Conservation (phyloP, 2,888 invertebrate genomes). For the Ctena decussata region DNA sequence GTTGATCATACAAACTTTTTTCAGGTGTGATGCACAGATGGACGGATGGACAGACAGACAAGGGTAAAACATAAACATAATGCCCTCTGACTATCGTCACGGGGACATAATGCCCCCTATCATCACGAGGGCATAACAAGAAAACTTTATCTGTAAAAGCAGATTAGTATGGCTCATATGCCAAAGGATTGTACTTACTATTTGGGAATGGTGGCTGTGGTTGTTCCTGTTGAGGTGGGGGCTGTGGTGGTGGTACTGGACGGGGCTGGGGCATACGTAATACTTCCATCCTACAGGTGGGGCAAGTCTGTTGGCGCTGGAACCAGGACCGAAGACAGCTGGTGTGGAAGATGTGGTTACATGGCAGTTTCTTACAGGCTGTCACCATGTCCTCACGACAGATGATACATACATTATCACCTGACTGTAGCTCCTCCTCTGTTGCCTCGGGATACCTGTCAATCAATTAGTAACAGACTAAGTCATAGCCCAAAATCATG, state of each 20-base stretch:
- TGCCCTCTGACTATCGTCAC: too few relatives aligned
- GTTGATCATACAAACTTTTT: too few relatives aligned
- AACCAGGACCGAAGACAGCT: slow-evolving; percentile 99
- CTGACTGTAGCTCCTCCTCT: slow-evolving; percentile 94
- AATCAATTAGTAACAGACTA: too few relatives aligned
- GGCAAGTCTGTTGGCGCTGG: slow-evolving; percentile 99
- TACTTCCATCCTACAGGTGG: slow-evolving; percentile 98
- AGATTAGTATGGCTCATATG: too few relatives aligned
- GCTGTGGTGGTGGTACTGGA: slow-evolving; percentile 84
- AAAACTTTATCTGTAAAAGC: too few relatives aligned
- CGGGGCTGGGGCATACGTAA: slow-evolving; percentile 87
- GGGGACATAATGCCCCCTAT: too few relatives aligned
- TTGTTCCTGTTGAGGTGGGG: slow-evolving; percentile 56
- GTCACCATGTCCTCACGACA: slow-evolving; percentile 95
- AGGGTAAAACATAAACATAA: too few relatives aligned
- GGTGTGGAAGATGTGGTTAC: slow-evolving; percentile 99
- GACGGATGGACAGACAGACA: too few relatives aligned
- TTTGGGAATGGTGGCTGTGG: slow-evolving; percentile 67
- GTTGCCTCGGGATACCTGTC: slow-evolving; percentile 95
- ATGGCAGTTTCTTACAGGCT: slow-evolving; percentile 96
- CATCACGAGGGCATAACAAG: too few relatives aligned
- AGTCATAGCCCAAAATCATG: too few relatives aligned
- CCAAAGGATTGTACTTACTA: too few relatives aligned
- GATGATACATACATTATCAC: slow-evolving; percentile 99
- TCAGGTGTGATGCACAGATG: too few relatives aligned